Percentiles rank a stretch among this genome's conserved stretches.
phyloP scores from a whole-genome alignment of 2,113 vertebrate species.

The Pseudorasbora parva region DNA sequence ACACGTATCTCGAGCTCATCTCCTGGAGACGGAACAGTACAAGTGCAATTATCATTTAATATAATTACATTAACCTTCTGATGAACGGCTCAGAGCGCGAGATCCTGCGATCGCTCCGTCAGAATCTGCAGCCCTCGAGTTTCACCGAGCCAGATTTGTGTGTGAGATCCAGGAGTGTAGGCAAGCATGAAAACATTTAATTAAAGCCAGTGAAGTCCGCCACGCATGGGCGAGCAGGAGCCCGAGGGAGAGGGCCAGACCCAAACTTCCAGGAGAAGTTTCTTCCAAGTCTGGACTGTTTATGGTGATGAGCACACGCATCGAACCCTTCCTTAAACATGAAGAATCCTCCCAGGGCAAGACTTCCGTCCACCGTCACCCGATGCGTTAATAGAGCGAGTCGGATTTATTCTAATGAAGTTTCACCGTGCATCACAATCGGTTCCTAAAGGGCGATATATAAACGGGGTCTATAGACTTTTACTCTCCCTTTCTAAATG shows the following conservation, averaged over 20 bases:
- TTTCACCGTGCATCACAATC: too few relatives aligned
- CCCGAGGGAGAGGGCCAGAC: slow-evolving; percentile 66
- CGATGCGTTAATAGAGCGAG: too few relatives aligned
- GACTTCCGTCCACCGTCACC: too few relatives aligned
- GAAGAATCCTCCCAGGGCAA: too few relatives aligned
- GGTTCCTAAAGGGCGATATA: too few relatives aligned
- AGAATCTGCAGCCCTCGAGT: slow-evolving; percentile 52
- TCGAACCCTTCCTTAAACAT: too few relatives aligned
- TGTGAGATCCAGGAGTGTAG: slow-evolving; percentile 62
- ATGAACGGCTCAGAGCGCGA: neutral
- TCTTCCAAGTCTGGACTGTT: neutral
- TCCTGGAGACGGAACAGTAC: slow-evolving; percentile 42
- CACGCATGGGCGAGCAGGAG: slow-evolving; percentile 69
- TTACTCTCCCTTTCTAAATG: too few relatives aligned
- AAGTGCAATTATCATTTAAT: slow-evolving; percentile 24
- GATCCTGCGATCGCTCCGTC: slow-evolving; percentile 42
- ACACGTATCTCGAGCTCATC: slow-evolving; percentile 22
- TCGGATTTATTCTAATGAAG: too few relatives aligned
- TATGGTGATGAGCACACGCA: neutral
- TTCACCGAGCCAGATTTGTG: slow-evolving; percentile 44
- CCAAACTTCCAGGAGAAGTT: neutral
- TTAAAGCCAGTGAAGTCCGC: slow-evolving; percentile 73
- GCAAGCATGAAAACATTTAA: slow-evolving; percentile 75
- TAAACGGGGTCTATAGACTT: too few relatives aligned
- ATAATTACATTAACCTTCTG: slow-evolving; percentile 53